These are phyloP conservation scores for Aleadryas rufinucha DNA, from an alignment of 2,113 vertebrate genomes.

Conservation along the genomic window DNA sequence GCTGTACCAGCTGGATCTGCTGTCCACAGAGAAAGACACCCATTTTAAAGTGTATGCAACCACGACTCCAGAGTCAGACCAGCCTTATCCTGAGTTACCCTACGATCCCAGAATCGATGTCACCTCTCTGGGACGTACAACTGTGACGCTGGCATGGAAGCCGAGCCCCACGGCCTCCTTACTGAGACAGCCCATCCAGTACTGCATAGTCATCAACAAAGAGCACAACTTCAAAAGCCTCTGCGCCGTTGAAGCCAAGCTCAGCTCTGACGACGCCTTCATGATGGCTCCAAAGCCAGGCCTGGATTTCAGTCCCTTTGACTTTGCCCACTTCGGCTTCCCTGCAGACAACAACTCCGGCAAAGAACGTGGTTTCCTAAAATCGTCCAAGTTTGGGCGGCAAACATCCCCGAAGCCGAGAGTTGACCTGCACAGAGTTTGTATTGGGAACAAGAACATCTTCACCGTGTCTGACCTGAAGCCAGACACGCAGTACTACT, in stretches of 20 bases:
- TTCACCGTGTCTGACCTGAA: constrained; percentile 93
- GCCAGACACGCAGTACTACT: constrained; percentile 94
- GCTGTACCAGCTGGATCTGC: constrained; percentile 92
- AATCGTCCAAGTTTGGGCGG: constrained; percentile 76
- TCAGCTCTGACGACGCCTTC: constrained; percentile 84
- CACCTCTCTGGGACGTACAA: constrained; percentile 89
- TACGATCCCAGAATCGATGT: constrained; percentile 94
- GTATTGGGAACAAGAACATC: constrained; percentile 93
- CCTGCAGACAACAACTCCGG: constrained; percentile 76
- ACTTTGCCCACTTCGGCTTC: constrained; percentile 96
- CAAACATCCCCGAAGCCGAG: constrained; percentile 71
- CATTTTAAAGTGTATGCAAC: constrained; percentile 93
- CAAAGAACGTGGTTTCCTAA: constrained; percentile 77
- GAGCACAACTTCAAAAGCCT: constrained; percentile 99
- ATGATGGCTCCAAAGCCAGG: constrained; percentile 92
- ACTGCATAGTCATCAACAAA: constrained; percentile 94
- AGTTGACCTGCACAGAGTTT: constrained; percentile 86
- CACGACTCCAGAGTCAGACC: constrained; percentile 94
- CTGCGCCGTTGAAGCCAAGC: constrained; percentile 90
- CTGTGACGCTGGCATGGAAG: constrained; percentile 92
- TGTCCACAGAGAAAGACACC: constrained; percentile 97
- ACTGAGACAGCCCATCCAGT: constrained; percentile 89
- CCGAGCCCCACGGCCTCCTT: constrained; percentile 88
- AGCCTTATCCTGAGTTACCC: constrained; percentile 92
- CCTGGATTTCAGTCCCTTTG: constrained; percentile 93